phyloP scores from a whole-genome alignment of 2,888 invertebrate genomes.

The Parnassius smintheus region DNA sequence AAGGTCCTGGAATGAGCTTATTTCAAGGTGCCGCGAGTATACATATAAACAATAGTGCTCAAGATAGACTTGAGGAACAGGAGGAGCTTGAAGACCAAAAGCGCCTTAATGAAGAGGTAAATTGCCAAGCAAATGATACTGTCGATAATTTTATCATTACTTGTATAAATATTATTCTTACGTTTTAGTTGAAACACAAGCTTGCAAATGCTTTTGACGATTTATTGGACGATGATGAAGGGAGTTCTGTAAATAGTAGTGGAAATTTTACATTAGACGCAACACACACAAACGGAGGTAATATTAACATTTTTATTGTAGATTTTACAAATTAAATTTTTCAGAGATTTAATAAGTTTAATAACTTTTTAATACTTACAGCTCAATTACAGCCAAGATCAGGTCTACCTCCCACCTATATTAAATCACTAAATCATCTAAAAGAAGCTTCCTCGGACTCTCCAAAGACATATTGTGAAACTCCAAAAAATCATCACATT shows the following conservation, averaged over 20 bases:
- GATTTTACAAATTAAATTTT: not conserved
- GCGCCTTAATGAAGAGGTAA: conserved; percentile 84
- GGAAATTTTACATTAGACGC: conserved; percentile 68
- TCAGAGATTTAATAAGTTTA: not conserved
- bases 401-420: conserved; percentile 66
- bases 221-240: conserved; percentile 84
- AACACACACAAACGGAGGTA: conserved; percentile 59
- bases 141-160: conserved; percentile 2
- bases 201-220: conserved; percentile 86
- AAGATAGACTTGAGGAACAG: conserved; percentile 84
- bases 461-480: conserved; percentile 61
- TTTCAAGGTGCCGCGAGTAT: conserved; percentile 85
- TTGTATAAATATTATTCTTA: conserved; percentile 12
- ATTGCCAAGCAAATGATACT: not conserved
- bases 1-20: conserved; percentile 85
- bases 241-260: conserved; percentile 82
- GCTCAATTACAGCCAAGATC: conserved; percentile 50
- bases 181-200: conserved; percentile 81
- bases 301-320: conserved; percentile 4
- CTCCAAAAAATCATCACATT: conserved; percentile 57
- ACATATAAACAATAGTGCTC: conserved; percentile 83
- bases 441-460: conserved; percentile 60
- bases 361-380: conserved; percentile 30
- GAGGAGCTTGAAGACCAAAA: conserved; percentile 86
- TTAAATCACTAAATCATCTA: conserved; percentile 65